A percentile compares a stretch with the other conserved stretches of the same genome.
phyloP scores from a whole-genome alignment of 2,888 invertebrate genomes.

The Palloptera scutellata region DNA sequence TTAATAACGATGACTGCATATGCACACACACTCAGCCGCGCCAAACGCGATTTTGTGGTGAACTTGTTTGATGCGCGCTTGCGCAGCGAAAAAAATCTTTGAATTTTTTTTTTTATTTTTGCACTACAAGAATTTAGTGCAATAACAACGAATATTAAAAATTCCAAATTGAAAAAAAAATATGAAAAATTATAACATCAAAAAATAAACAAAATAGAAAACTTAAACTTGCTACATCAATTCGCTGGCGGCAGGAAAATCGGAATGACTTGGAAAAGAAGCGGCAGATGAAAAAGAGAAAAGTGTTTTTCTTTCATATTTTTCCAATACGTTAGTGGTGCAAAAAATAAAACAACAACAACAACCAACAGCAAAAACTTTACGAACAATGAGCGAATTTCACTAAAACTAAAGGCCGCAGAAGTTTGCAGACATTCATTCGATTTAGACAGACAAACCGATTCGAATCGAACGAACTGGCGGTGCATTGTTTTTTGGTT shows the following conservation, averaged over 20 bases:
- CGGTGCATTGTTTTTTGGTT: neutral
- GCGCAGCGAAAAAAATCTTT: constrained; percentile 13
- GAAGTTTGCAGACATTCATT: constrained; percentile 29
- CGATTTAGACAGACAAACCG: constrained; percentile 23
- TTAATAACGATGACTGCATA: too few species aligned
- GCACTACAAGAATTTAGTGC: constrained; percentile 26
- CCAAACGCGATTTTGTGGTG: neutral
- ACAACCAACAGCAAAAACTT: neutral
- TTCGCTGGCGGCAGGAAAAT: neutral
- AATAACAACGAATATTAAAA: constrained; percentile 10
- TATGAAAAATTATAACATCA: constrained; percentile 13
- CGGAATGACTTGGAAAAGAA: neutral
- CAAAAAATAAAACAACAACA: neutral
- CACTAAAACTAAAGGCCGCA: constrained; percentile 22
- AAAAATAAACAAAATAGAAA: constrained; percentile 11
- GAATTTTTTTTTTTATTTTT: constrained; percentile 4
- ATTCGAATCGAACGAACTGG: constrained; percentile 16
- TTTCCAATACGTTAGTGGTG: constrained; percentile 5
- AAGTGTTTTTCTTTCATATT: constrained; percentile 25
- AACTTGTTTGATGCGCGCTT: constrained; percentile 4
- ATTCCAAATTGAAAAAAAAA: constrained; percentile 4
- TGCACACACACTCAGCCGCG: neutral
- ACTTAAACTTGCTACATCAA: constrained; percentile 7
- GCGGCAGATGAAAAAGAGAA: constrained; percentile 25
- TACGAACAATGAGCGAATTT: constrained; percentile 20